Evolutionary conservation across 2,888 invertebrate genomes (phyloP), one percentile per base, ranked within the genome.

Genomic region (Cheilosia grossa): DNA sequence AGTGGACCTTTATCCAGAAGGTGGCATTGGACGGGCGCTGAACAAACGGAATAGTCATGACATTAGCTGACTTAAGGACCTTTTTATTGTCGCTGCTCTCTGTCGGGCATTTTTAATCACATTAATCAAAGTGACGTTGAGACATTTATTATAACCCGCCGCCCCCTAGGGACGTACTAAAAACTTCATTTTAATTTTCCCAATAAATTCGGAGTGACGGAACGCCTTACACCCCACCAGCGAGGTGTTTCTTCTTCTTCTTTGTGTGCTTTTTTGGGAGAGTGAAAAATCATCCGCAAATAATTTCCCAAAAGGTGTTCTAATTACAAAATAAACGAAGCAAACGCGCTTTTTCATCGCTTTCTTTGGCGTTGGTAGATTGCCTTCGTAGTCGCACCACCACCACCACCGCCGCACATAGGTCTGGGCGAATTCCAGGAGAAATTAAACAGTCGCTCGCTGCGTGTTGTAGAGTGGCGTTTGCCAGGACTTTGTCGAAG

Each of bases 101-200:
- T 13, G 7, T 4, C 2, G 47, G 44, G 54, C 21, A 72, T 56
- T 82, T 78, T 79, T 82, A 82, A 82, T 82, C 67, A 69, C 67
- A 82, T 82, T 82, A 74, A 82, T 82, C 82, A 82, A 67, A 73
- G 67, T 78, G 73, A 78, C 82, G 61, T 59, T 59, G 61, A 67
- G 72, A 78, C 67, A 82, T 78, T 82, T 73, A 67, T 70, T 73
- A 67, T 78, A 27, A 42, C 30, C 69, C 21, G 13, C 24, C 47
- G 56, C 24, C 17, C 47, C 51, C 24, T 15, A 30, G 27, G 70
- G 27, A 58, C 17, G 63, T 54, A 7, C 19, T 27, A 37, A 53
- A 24, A 40, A 30, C 42, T 19, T 9, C 9, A 56, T 44, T 30
- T 21, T 27, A 13, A 51, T 27, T 56, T n/a, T 30, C 2, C 49